Base-by-base conservation (phyloP, 2,797 vertebrate genomes). In the Euphonia xanthogaster region DNA sequence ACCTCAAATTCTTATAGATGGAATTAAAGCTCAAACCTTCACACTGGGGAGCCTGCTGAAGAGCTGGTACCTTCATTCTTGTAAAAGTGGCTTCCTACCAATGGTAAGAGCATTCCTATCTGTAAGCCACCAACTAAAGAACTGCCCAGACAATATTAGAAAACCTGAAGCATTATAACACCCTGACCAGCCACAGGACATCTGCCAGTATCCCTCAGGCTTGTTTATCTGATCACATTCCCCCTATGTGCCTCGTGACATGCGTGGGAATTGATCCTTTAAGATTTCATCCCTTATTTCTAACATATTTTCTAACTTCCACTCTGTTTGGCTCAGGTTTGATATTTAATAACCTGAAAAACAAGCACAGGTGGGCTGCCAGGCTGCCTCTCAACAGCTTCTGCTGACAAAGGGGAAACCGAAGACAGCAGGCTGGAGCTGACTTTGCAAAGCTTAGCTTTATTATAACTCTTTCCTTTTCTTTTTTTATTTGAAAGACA, bases 401-500 rank as follows among this genome's bases (percentile, higher is more conserved):
- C 75, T 82, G 63, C 77, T 83, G 77, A 95, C 47, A 84, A 93
- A 96, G 75, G 55, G 14, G 77, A 97, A 89, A 91, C 22, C 2
- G 3, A 72, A 92, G 89, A 50, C 65, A 92, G 67, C 68, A 45
- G 18, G 39, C 15, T 55, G 63, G 82, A 94, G 75, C 79, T 88
- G 76, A 74, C 54, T 93, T 92, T 70, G 78, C 89, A 93, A 94
- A 88, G 23, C n/a, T 40, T 63, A 45, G 21, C 14, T 63, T 87
- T 83, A 90, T 91, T 73, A 57, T 86, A 94, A 70, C 37, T 17
- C 11, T 67, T 93, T 85, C 10, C 20, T 67, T 68, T 28, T 94
- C 33, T 84, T 79, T 96, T 96, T 95, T 80, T 71, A 94, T 94
- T 94, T 79, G 65, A 95, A 96, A 89, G 39, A n/a, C 42, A 61